Base-by-base conservation (phyloP, 2,888 invertebrate species). In the Pherbina coryleti region DNA sequence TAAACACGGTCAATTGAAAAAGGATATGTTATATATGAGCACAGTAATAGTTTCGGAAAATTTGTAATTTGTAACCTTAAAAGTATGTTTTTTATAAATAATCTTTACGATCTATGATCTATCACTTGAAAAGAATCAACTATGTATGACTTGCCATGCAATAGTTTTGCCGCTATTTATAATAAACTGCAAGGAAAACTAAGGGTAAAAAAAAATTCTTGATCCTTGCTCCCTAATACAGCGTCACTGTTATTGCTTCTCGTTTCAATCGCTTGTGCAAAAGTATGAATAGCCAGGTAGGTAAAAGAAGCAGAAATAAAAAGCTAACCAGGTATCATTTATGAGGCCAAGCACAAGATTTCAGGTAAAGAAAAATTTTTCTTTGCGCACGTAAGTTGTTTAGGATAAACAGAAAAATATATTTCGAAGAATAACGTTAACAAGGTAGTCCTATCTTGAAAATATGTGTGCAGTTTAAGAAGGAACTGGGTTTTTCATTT, bases 71-170 rank as follows among this genome's bases (percentile, higher is more conserved):
- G n/a, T n/a, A n/a, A 44, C 44, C 25, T 60, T 60, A 64, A 28
- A 64, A 64, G 34, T 64, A 64, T 17, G 57, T 73, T 57, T 28
- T 70, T 31, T 5, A n/a, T 66, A 44, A 66, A 75, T 62, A 67
- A 53, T 74, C 75, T 78, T 70, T 71, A 78, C 67, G 83, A 85
- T 84, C 84, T 85, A 85, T 79, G 86, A 87, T 88, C 86, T 86
- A 85, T 86, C 86, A 86, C 85, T 84, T 82, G 79, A 84, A 84
- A 81, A 81, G 80, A 83, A 81, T 84, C 79, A 83, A 83, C 79
- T 82, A 79, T 81, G 82, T 85, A 82, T 87, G 85, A 82, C 83
- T 82, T 79, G 22, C 31, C 77, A 62, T 51, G 66, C 69, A 44
- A 60, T 28, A 44, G 22, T 17, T 22, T 19, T 37, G 3, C 66